A percentile compares a stretch with the other conserved stretches of the same genome.
phyloP scores from a whole-genome alignment of 2,113 vertebrate genomes.

The Chauna torquata region DNA sequence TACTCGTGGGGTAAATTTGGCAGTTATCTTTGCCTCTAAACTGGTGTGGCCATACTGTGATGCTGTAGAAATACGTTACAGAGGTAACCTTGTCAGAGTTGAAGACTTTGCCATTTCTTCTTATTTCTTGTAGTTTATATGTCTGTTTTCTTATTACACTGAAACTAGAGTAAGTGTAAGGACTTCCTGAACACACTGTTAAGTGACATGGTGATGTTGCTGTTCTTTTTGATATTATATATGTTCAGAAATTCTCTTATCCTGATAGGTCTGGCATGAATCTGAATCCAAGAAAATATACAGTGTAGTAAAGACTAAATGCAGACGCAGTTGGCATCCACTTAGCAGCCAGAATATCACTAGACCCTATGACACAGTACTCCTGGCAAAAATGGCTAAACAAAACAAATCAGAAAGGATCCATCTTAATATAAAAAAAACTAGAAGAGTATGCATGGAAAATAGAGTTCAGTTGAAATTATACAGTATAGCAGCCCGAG shows the following conservation, averaged over 20 bases:
- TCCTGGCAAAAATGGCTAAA: background rate
- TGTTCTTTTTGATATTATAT: background rate
- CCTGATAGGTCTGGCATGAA: background rate
- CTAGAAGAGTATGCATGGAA: background rate
- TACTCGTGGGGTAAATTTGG: background rate
- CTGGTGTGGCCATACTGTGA: background rate
- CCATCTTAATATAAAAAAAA: background rate
- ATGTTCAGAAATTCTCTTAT: background rate
- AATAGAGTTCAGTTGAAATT: background rate
- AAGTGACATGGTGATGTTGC: background rate
- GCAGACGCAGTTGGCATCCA: background rate
- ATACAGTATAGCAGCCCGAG: background rate
- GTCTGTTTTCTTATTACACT: background rate
- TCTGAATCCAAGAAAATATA: background rate
- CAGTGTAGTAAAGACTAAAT: background rate
- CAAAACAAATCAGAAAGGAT: background rate
- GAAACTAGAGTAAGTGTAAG: background rate
- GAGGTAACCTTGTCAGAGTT: background rate
- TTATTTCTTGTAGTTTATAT: background rate
- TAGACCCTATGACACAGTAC: background rate
- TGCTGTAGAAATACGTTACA: background rate
- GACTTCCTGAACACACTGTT: background rate
- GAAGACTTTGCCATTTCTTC: background rate
- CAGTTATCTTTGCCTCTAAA: background rate
- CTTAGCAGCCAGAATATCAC: background rate